Conservation (phyloP, 1,140 invertebrate species). For the Physella acuta region DNA sequence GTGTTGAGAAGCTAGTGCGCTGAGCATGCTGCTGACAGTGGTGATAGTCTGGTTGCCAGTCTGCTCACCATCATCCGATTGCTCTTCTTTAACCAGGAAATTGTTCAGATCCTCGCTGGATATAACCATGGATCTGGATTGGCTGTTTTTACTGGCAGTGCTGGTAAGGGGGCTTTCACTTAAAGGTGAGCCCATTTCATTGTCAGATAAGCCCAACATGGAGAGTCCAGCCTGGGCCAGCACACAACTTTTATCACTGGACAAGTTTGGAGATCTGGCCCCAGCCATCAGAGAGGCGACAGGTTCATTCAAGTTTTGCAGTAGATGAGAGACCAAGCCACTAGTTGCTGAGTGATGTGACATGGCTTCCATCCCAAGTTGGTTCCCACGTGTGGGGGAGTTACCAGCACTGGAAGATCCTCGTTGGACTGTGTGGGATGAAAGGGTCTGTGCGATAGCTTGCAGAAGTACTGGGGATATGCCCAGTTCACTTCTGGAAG, state of each 20-base stretch:
- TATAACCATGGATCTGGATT: conserved; percentile 3
- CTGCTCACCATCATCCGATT: conserved; percentile 7
- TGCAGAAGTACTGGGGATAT: conserved; percentile 58
- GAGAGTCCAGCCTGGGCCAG: conserved; percentile 7
- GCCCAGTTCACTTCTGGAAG: conserved; percentile 40
- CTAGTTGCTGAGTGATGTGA: conserved; percentile 13
- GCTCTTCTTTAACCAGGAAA: conserved; percentile 29
- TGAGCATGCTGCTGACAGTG: conserved; percentile 40
- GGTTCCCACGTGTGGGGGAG: background rate
- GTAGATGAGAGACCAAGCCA: conserved; percentile 34
- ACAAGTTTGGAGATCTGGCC: background rate
- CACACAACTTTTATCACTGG: conserved; percentile 8
- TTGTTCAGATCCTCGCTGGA: conserved; percentile 24
- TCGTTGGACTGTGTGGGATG: conserved; percentile 18
- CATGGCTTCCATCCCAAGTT: background rate
- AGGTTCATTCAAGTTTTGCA: conserved; percentile 42
- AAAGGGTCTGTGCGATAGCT: conserved; percentile 54
- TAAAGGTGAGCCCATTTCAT: background rate
- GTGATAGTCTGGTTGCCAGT: conserved; percentile 2
- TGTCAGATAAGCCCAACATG: conserved; percentile 18
- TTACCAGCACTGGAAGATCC: background rate
- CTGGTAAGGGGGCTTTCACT: background rate
- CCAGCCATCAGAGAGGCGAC: conserved; percentile 23
- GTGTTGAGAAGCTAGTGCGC: conserved; percentile 43
- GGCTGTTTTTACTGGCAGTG: background rate